Evolutionary conservation across 2,888 invertebrate species (phyloP).

Genomic region (Sarcophaga variegata): DNA sequence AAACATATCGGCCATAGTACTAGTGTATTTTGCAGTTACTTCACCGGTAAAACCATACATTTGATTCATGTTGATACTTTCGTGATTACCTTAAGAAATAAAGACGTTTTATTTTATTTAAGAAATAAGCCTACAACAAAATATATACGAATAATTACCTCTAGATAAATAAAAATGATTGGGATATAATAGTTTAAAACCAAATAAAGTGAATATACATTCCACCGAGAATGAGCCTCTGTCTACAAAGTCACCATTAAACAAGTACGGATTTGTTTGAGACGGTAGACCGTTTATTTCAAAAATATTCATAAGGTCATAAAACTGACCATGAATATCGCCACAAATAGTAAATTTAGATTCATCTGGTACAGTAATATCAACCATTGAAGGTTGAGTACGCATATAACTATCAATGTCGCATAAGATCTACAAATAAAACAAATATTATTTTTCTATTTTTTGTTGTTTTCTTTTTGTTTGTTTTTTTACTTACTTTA

Average conservation of each 20-base stretch:
- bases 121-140: not conserved
- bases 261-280: conserved; percentile 96
- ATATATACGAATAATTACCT: conserved; percentile 85
- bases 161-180: conserved; percentile 98
- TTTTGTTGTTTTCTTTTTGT: too few species aligned
- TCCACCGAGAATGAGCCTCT: conserved; percentile 99
- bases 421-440: conserved; percentile 89
- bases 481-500: conserved; percentile 85
- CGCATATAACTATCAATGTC: conserved; percentile 93
- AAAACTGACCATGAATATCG: conserved; percentile 99
- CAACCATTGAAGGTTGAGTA: conserved; percentile 93
- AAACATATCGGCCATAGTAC: conserved; percentile 98
- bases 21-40: conserved; percentile 96
- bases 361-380: conserved; percentile 92
- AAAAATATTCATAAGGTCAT: conserved; percentile 98
- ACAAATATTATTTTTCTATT: not conserved
- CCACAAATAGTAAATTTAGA: conserved; percentile 99
- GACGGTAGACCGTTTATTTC: conserved; percentile 98
- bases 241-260: conserved; percentile 99
- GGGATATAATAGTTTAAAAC: conserved; percentile 97
- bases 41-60: conserved; percentile 99
- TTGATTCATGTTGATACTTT: conserved; percentile 98
- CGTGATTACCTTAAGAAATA: conserved; percentile 92
- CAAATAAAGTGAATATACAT: conserved; percentile 98
- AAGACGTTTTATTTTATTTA: too few species aligned